Conservation (phyloP, 2,888 invertebrate genomes). For the Chironomus tentans region DNA sequence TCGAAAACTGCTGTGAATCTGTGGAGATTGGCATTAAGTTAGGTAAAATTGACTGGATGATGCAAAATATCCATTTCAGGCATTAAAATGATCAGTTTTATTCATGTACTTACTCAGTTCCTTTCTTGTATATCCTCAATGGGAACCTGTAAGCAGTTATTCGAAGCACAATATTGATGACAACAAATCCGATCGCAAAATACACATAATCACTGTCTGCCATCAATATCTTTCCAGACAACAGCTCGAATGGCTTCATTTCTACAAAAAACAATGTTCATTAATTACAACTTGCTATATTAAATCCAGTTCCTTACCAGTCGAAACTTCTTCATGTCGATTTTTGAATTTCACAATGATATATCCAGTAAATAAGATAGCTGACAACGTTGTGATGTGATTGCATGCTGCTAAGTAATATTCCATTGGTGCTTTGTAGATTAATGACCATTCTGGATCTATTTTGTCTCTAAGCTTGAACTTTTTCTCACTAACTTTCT, state of each 20-base stretch:
- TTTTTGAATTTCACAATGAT: not conserved
- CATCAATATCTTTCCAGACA: not conserved
- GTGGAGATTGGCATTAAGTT: no score
- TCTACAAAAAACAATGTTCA: not conserved
- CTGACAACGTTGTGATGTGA: not conserved
- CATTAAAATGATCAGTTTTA: no score
- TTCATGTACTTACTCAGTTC: not conserved
- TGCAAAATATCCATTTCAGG: no score
- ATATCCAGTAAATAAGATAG: not conserved
- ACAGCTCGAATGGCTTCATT: not conserved
- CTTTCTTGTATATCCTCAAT: conserved; percentile 3
- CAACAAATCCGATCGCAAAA: not conserved
- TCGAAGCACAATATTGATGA: not conserved
- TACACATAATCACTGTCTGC: not conserved
- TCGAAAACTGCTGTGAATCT: conserved; percentile 9
- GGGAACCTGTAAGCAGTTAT: not conserved
- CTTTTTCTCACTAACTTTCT: conserved; percentile 1
- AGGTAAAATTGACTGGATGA: no score
- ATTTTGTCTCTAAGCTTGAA: not conserved
- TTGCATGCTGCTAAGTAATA: conserved; percentile 1
- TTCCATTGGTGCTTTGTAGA: conserved; percentile 23
- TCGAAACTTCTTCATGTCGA: not conserved
- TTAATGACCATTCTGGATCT: not conserved
- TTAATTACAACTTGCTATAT: no score
- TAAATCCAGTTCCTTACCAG: no score